Base-by-base conservation (phyloP, 2,797 vertebrate species). In the Champsocephalus esox region DNA sequence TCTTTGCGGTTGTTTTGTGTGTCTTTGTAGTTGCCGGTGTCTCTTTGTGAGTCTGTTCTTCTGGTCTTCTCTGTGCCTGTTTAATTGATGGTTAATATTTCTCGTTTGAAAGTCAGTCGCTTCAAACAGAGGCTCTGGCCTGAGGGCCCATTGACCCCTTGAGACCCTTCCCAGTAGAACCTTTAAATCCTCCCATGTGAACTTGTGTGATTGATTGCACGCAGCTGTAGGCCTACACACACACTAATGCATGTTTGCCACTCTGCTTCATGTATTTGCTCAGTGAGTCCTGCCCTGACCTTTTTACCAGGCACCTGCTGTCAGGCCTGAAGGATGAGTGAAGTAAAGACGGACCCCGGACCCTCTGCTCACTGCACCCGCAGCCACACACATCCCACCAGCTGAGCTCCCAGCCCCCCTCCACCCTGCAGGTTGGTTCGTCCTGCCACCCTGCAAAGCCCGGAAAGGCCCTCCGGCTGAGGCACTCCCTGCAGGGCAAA, bases 401-500 rank as follows among this genome's bases (percentile, higher is more conserved):
- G 19, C 16, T 0, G 12, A 49, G 60, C 21, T 51, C 38, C 69
- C 11, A 0, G 13, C 5, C 50, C 45, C 49, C 57, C 32, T 76
- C 59, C 67, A 19, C 49, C 59, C 28, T 72, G 59, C 67, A 55
- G 66, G 51, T 64, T 73, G 17, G 63, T 70, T 73, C 3, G 13
- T 56, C 19, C 70, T 59, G 48, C 70, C 80, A 51, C 61, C 69
- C 41, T 51, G 14, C 14, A 21, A 70, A 43, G 51, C 75, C 76
- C 3, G 49, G 66, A 73, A 68, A 80, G 80, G 76, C 85, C 81
- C 88, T 62, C 11, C 72, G 83, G 70, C 70, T 66, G 80, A 81
- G 91, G 80, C 93, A 93, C 93, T 93, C 93, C 91, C 92, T 91
- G 84, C 80, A 88, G 87, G 87, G 89, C 90, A 94, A 95, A 95